Evolutionary conservation across 1,140 invertebrate genomes (phyloP), one percentile per base, ranked within the genome.

Genomic region (Ladona fulva): DNA sequence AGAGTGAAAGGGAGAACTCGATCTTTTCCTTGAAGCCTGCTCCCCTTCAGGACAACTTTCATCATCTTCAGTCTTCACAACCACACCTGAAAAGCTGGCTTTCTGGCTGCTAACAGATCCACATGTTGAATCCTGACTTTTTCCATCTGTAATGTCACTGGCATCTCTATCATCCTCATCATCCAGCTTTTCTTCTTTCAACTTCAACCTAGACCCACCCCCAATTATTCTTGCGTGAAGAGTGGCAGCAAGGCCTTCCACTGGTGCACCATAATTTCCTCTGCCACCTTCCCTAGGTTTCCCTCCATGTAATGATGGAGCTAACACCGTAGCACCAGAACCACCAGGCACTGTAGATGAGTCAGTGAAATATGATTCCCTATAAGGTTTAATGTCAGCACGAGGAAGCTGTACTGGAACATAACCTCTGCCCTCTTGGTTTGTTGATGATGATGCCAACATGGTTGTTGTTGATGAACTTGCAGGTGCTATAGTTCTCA

Each of bases 241-340:
- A 42, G 92, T 93, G 52, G 93, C 93, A n/a, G 93, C 93, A 59
- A 95, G 83, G 25, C 93, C 93, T 89, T 89, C 86, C 24, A 89
- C 85, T 1, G 88, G 79, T 66, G 79, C 79, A 77, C 52, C 52
- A 66, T 6, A 66, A 16, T 78, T 78, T 77, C 81, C 82, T 82
- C 82, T 81, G 82, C 82, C 44, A 81, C 52, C 82, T 81, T 79
- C 81, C 78, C 6, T 82, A 76, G 12, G 81, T 79, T 66, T 66
- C 52, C 78, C 84, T 83, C 6, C 83, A 83, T 77, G 84, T 84
- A 25, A 87, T 83, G 5, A 87, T 83, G 14, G 86, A 83, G 37
- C 83, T 83, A 25, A n/a, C 74, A 74, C 14, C 77, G 82, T 0
- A 76, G 77, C 73, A 82, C 82, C 75, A 83, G 81, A 78, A 24